phyloP scores from a whole-genome alignment of 2,797 vertebrate genomes.

The Karalla daura region DNA sequence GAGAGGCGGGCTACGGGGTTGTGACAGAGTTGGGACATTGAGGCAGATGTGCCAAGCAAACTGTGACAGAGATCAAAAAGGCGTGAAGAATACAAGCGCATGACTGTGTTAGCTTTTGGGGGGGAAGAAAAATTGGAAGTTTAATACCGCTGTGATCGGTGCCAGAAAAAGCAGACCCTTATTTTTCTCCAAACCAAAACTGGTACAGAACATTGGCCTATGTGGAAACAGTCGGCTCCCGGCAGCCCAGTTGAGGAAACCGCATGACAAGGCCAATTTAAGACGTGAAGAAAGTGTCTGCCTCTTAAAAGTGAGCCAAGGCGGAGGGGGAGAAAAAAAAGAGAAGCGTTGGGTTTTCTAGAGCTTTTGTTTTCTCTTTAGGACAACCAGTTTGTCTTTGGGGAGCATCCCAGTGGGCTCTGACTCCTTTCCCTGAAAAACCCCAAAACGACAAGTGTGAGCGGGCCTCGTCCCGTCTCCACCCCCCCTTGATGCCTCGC shows the following conservation, averaged over 20 bases:
- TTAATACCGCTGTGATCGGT: slow-evolving; percentile 67
- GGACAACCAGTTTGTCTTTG: slow-evolving; percentile 59
- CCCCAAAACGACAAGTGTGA: slow-evolving; percentile 52
- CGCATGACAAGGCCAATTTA: slow-evolving; percentile 82
- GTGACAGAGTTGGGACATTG: slow-evolving; percentile 32
- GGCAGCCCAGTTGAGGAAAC: slow-evolving; percentile 79
- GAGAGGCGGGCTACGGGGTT: slow-evolving; percentile 21
- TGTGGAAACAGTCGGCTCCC: slow-evolving; percentile 75
- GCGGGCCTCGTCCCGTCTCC: slow-evolving; percentile 53
- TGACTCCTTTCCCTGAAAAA: slow-evolving; percentile 64
- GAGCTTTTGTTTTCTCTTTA: slow-evolving; percentile 42
- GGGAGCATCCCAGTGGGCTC: slow-evolving; percentile 72
- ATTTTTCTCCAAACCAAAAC: slow-evolving; percentile 69
- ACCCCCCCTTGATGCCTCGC: slow-evolving; percentile 58
- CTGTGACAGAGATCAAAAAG: slow-evolving; percentile 79
- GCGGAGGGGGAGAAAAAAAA: no score
- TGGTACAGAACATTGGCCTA: slow-evolving; percentile 64
- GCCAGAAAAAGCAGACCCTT: slow-evolving; percentile 74
- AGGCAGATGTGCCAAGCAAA: slow-evolving; percentile 77
- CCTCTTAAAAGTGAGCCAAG: slow-evolving; percentile 70
- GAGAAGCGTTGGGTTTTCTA: slow-evolving; percentile 65
- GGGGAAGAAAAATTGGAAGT: slow-evolving; percentile 46
- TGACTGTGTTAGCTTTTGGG: slow-evolving; percentile 67
- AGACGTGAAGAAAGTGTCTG: slow-evolving; percentile 79
- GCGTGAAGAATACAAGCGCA: slow-evolving; percentile 72